Conservation (phyloP, 2,888 invertebrate genomes). For the Apamea sordens region DNA sequence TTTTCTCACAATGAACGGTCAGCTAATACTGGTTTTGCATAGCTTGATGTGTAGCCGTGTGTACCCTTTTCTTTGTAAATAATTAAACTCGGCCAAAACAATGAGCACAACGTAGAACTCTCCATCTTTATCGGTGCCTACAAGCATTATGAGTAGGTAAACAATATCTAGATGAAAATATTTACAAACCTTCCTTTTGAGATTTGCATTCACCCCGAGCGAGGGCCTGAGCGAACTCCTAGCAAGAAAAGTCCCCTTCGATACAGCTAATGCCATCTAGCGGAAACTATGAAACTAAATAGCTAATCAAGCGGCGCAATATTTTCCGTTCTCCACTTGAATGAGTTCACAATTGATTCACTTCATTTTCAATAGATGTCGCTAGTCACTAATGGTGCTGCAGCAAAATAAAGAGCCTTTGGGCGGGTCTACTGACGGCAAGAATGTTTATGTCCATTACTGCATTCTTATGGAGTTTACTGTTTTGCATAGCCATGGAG, state of each 20-base stretch:
- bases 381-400: constrained; percentile 17
- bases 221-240: too few species aligned
- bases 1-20: too few species aligned
- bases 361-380: constrained; percentile 49
- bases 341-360: constrained; percentile 28
- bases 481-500: not conserved
- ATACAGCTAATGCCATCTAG: constrained; percentile 52
- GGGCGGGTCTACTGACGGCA: constrained; percentile 4
- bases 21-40: too few species aligned
- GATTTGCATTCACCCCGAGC: not conserved
- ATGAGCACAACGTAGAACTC: not conserved
- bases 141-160: not conserved
- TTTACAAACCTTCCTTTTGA: not conserved
- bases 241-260: not conserved
- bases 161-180: constrained; percentile 1
- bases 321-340: constrained; percentile 15
- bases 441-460: constrained; percentile 5
- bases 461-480: not conserved
- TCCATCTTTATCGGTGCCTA: not conserved
- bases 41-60: too few species aligned
- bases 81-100: too few species aligned
- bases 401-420: constrained; percentile 4
- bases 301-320: constrained; percentile 32
- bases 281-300: constrained; percentile 19
- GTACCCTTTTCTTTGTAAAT: not conserved